Conservation (phyloP, 92 coral and sea anemone genomes). For the Zoanthus sociatus region DNA sequence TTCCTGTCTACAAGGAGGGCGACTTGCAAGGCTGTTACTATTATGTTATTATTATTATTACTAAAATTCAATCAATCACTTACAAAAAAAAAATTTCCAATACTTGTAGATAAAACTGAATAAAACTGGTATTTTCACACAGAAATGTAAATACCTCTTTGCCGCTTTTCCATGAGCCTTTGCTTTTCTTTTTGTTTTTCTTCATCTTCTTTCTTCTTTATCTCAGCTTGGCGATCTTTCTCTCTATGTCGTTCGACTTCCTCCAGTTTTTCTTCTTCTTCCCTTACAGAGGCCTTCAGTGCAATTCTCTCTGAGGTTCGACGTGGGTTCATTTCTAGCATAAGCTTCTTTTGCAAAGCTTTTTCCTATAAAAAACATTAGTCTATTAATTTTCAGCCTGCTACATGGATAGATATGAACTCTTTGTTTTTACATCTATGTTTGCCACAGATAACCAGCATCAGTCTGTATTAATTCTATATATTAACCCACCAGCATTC, state of each 20-base stretch:
- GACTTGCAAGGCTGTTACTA: too few species aligned
- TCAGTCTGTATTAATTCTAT: too few species aligned
- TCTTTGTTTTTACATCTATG: too few species aligned
- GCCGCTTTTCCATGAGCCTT: constrained; percentile 82
- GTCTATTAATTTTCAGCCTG: too few species aligned
- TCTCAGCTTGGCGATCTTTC: constrained; percentile 79
- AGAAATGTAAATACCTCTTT: constrained; percentile 66
- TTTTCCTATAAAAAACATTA: constrained; percentile 70
- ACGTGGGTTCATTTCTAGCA: constrained; percentile 93
- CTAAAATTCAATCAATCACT: too few species aligned
- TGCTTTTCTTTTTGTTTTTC: constrained; percentile 89
- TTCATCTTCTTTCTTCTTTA: constrained; percentile 84
- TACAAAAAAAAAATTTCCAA: too few species aligned
- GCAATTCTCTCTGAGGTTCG: constrained; percentile 94
- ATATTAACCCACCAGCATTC: too few species aligned
- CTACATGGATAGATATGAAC: too few species aligned
- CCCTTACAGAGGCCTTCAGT: constrained; percentile 79
- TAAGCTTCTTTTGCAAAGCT: constrained; percentile 86
- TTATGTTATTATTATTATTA: too few species aligned
- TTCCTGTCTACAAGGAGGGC: too few species aligned
- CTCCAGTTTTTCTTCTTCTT: constrained; percentile 69
- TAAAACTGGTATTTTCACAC: neutral
- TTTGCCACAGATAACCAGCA: too few species aligned
- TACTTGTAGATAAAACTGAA: neutral
- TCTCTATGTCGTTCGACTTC: constrained; percentile 76